Base-by-base conservation (phyloP, 2,888 invertebrate species). In the Hedychridium roseum region DNA sequence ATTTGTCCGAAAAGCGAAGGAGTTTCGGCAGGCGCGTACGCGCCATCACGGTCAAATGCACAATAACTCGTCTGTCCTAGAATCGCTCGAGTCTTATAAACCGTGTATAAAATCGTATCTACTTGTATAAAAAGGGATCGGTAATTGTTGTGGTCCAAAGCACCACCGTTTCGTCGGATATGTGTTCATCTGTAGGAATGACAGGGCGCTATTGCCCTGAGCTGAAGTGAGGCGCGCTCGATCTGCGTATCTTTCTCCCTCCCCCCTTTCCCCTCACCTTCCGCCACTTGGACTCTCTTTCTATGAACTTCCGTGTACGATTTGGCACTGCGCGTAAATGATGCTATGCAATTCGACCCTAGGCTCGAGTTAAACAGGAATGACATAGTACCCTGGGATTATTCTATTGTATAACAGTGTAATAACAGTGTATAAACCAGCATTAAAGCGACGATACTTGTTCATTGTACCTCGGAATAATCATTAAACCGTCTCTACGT, bases 301-400 rank as follows among this genome's bases (percentile, higher is more conserved):
- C n/a, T n/a, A n/a, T n/a, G n/a, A n/a, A n/a, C n/a, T n/a, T n/a
- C n/a, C n/a, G n/a, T n/a, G n/a, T n/a, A n/a, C n/a, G n/a, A 54
- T 68, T 71, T 71, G 71, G 69, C 71, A 71, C 70, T 68, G 65
- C 56, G 61, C 58, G 66, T 56, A 60, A 38, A 54, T n/a, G n/a
- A n/a, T n/a, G n/a, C n/a, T n/a, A 63, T 43, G 52, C 54, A 64
- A 69, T 49, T 63, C 58, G 62, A 70, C 61, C 57, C 63, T 66
- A 68, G 68, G 66, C 66, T 69, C 66, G 66, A 60, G 64, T 34
- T 46, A 46, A 67, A 68, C 62, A 66, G 62, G 54, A 55, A 62
- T 55, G 49, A 54, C 50, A 46, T 54, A 30, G 39, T 39, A 18
- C 7, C 18, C n/a, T n/a, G n/a, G n/a, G n/a, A n/a, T n/a, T n/a